Conservation (phyloP, 2,888 invertebrate species). For the Asteroscopus sphinx region DNA sequence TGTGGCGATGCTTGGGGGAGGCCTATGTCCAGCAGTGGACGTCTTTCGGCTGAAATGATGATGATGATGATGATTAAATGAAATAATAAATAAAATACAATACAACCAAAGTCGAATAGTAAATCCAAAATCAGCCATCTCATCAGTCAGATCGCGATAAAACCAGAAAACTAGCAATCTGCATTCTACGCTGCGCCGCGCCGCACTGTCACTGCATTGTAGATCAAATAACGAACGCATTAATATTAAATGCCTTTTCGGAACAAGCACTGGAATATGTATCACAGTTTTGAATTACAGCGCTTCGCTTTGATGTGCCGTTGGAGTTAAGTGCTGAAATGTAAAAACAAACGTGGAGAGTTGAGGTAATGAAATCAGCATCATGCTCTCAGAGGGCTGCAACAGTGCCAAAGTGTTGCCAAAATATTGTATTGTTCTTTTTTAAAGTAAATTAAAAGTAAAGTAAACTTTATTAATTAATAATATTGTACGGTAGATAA, state of each 20-base stretch:
- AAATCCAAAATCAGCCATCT: slow-evolving; percentile 31
- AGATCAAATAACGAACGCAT: slow-evolving; percentile 45
- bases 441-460: no score
- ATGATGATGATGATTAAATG: no score
- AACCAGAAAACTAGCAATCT: slow-evolving; percentile 32
- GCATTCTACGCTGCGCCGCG: slow-evolving; percentile 41
- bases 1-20: no score
- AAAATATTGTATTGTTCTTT: no score
- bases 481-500: no score
- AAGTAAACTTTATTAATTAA: no score
- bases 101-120: not conserved
- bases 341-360: slow-evolving; percentile 14
- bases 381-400: not conserved
- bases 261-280: slow-evolving; percentile 47
- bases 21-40: no score
- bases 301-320: slow-evolving; percentile 35
- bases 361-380: slow-evolving; percentile 14
- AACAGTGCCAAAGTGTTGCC: slow-evolving; percentile 1
- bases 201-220: slow-evolving; percentile 42
- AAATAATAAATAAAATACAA: not conserved
- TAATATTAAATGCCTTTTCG: slow-evolving; percentile 52
- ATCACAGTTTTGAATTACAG: slow-evolving; percentile 47
- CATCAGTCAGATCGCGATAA: slow-evolving; percentile 26
- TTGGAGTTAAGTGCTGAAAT: slow-evolving; percentile 16
- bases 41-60: no score